Evolutionary conservation across 1,140 invertebrate genomes (phyloP), one percentile per base, ranked within the genome.

Genomic region (Kradibia gibbosae): DNA sequence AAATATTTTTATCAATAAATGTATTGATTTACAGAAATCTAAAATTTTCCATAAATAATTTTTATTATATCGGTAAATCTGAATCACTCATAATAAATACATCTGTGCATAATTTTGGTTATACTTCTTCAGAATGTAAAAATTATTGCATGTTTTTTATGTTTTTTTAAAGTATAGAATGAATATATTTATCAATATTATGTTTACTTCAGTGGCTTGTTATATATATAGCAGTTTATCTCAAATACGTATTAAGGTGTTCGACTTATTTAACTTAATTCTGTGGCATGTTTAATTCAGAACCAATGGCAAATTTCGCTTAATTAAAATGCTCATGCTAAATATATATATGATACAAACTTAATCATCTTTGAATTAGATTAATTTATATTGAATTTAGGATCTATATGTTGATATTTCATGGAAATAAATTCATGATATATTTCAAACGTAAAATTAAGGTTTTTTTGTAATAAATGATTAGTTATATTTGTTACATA

Each of bases 191-290:
- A 8, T 45, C 42, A 45, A 8, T 45, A 45, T 45, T 45, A 45
- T 45, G 13, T 45, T 13, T 45, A 45, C 42, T 8, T 45, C 42
- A 8, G 42, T 45, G 5, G 31, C 31, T 28, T 4, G 11, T 11
- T 60, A 31, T 60, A 39, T 1, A 67, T 67, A n/a, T 4, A 67
- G 31, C 0, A 39, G 70, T 53, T 39, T 25, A 4, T 17, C 11
- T 42, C 77, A 25, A 39, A n/a, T 53, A 72, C 71, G 57, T 72
- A 79, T 71, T 72, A 79, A 72, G 36, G 57, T 36, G 25, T 71
- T 71, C 17, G 22, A 36, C 13, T 71, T 67, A 55, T 57, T n/a
- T 79, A 71, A 79, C n/a, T 42, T 36, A n/a, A 42, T 57, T 79
- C 42, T 79, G 34, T 42, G 45, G 50, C 28, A 25, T 55, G 36